These are phyloP conservation scores for Epizoanthus fatuus DNA, from an alignment of 92 coral and sea anemone species.

Conservation along the genomic window DNA sequence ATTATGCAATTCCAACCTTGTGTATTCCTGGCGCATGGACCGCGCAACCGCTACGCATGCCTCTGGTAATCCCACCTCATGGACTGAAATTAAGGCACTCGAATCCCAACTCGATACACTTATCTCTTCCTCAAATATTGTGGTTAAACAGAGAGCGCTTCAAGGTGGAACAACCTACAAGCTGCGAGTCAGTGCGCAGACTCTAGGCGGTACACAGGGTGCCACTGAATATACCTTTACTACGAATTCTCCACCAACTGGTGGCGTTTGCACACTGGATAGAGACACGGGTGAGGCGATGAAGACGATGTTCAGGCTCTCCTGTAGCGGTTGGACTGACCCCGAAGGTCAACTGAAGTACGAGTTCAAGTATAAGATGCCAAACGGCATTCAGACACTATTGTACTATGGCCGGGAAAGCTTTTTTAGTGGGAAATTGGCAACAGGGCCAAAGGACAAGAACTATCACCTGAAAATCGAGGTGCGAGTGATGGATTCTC, in stretches of 20 bases:
- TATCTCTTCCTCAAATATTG: slow-evolving; percentile 50
- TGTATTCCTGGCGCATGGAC: slow-evolving; percentile 62
- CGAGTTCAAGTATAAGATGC: slow-evolving; percentile 67
- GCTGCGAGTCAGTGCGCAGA: slow-evolving; percentile 38
- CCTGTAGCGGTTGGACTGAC: slow-evolving; percentile 75
- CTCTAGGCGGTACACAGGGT: slow-evolving; percentile 55
- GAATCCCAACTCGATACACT: slow-evolving; percentile 43
- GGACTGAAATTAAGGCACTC: slow-evolving; percentile 40
- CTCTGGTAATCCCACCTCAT: slow-evolving; percentile 17
- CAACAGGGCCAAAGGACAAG: slow-evolving; percentile 59
- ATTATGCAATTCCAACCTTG: slow-evolving; percentile 44
- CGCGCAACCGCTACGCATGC: not conserved
- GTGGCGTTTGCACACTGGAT: slow-evolving; percentile 59
- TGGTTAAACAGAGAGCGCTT: slow-evolving; percentile 30
- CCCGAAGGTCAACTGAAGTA: slow-evolving; percentile 66
- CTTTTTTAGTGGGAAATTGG: slow-evolving; percentile 41
- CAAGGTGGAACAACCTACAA: slow-evolving; percentile 34
- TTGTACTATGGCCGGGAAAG: slow-evolving; percentile 51
- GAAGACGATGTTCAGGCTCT: slow-evolving; percentile 63
- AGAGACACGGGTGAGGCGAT: slow-evolving; percentile 70
- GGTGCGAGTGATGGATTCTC: slow-evolving; percentile 62
- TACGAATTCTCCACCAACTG: slow-evolving; percentile 66
- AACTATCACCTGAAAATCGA: slow-evolving; percentile 41
- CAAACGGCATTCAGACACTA: slow-evolving; percentile 35
- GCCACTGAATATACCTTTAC: slow-evolving; percentile 58